These are phyloP conservation scores for Syngnathoides biaculeatus DNA, from an alignment of 2,113 vertebrate species.

Conservation along the genomic window DNA sequence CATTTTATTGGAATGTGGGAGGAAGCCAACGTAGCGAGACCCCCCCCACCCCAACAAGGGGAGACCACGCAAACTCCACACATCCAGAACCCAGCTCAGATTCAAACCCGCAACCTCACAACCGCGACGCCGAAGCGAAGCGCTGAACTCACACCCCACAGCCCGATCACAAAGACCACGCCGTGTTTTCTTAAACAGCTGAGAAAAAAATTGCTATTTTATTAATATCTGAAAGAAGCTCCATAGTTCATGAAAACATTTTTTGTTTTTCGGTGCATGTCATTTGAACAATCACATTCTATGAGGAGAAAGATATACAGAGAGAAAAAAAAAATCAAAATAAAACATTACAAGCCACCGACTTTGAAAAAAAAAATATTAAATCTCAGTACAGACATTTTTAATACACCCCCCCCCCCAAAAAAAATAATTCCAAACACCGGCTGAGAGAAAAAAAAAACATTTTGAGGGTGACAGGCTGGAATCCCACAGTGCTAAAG, in stretches of 20 bases:
- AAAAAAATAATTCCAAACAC: slow-evolving; percentile 49
- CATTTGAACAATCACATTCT: slow-evolving; percentile 94
- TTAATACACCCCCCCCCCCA: not conserved
- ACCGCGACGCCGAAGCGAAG: not conserved
- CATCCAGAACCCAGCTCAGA: too few relatives aligned
- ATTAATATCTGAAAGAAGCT: slow-evolving; percentile 97
- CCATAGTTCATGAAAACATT: slow-evolving; percentile 79
- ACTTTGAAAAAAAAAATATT: slow-evolving; percentile 68
- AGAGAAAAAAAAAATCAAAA: slow-evolving; percentile 76
- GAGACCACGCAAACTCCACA: too few relatives aligned
- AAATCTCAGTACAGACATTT: slow-evolving; percentile 94
- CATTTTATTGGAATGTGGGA: too few relatives aligned
- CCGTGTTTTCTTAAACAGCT: slow-evolving; percentile 37
- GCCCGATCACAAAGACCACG: not conserved
- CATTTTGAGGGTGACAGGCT: slow-evolving; percentile 70
- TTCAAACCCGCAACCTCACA: not conserved
- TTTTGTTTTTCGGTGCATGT: slow-evolving; percentile 86
- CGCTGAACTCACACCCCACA: not conserved
- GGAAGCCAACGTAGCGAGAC: too few relatives aligned
- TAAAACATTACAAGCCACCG: slow-evolving; percentile 90
- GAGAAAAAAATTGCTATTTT: slow-evolving; percentile 80
- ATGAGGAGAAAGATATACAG: slow-evolving; percentile 88
- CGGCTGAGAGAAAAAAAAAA: slow-evolving; percentile 20
- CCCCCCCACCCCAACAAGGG: too few relatives aligned
- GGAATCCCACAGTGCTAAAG: slow-evolving; percentile 80